A percentile compares a stretch with the other conserved stretches of the same genome.
phyloP scores from a whole-genome alignment of 2,797 vertebrate genomes.

The Tolypeutes matacus region DNA sequence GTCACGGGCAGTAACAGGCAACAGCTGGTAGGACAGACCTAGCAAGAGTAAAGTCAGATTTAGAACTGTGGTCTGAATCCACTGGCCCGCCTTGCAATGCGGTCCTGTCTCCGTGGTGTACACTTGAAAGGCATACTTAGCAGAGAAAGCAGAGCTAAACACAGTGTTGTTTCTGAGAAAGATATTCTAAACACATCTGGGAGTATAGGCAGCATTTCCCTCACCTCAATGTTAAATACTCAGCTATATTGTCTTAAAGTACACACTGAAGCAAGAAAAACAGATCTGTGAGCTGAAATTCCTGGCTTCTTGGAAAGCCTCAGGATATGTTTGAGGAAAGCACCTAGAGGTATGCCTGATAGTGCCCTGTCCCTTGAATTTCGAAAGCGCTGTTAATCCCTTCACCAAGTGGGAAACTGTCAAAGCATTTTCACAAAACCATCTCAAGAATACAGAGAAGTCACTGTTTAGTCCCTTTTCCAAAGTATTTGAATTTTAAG shows the following conservation, averaged over 20 bases:
- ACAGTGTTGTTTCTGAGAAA: constrained; percentile 83
- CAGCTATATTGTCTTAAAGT: constrained; percentile 81
- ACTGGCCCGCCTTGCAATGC: constrained; percentile 79
- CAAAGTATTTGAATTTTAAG: constrained; percentile 77
- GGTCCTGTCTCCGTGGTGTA: constrained; percentile 74
- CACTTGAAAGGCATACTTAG: constrained; percentile 71
- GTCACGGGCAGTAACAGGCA: constrained; percentile 81
- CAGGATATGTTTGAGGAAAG: constrained; percentile 83
- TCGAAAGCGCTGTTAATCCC: constrained; percentile 79
- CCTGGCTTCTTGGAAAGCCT: constrained; percentile 79
- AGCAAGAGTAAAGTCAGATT: constrained; percentile 83
- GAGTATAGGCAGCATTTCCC: constrained; percentile 82
- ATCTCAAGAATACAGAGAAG: constrained; percentile 83
- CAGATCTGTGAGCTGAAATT: constrained; percentile 85
- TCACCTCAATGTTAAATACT: constrained; percentile 85
- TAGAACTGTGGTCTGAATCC: constrained; percentile 81
- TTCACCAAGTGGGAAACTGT: constrained; percentile 84
- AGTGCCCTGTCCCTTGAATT: constrained; percentile 72
- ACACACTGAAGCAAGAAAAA: constrained; percentile 85
- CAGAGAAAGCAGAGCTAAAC: constrained; percentile 85
- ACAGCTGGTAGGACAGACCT: constrained; percentile 84
- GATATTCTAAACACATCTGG: constrained; percentile 80
- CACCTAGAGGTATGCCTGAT: constrained; percentile 86
- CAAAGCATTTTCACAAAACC: constrained; percentile 83
- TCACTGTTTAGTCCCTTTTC: constrained; percentile 79